phyloP scores from a whole-genome alignment of 2,888 invertebrate species.

The Apocheima hispidaria region DNA sequence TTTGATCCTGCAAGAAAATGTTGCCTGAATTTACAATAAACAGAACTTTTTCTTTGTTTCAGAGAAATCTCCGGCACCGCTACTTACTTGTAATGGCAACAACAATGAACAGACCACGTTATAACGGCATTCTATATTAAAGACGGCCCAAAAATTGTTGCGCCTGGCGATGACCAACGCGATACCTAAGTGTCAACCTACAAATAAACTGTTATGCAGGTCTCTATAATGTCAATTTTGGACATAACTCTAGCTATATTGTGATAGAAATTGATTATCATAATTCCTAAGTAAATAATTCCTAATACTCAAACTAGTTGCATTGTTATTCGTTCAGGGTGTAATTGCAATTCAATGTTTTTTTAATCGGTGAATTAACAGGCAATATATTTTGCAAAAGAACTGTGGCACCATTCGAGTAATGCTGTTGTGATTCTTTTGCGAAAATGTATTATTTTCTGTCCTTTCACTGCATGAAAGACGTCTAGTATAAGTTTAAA shows the following conservation, averaged over 20 bases:
- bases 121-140: constrained; percentile 44
- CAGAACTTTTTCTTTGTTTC: constrained; percentile 48
- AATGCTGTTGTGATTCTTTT: too few species aligned
- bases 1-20: background rate
- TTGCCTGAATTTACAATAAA: constrained; percentile 1
- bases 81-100: constrained; percentile 54
- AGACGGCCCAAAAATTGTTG: background rate
- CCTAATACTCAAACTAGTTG: background rate
- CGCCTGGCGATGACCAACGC: background rate
- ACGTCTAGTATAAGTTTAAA: background rate
- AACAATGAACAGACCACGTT: constrained; percentile 51
- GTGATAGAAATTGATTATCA: constrained; percentile 2
- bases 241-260: background rate
- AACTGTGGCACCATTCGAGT: too few species aligned
- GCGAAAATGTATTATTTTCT: too few species aligned
- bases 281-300: background rate
- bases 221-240: background rate
- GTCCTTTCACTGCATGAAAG: too few species aligned
- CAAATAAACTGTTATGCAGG: background rate
- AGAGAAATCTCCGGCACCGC: constrained; percentile 58
- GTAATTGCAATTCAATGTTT: background rate
- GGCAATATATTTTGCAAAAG: background rate
- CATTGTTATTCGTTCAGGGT: background rate
- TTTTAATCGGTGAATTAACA: background rate
- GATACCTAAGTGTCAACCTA: background rate